Evolutionary conservation across 2,113 vertebrate genomes (phyloP), one percentile per base, ranked within the genome.

Genomic region (Trichechus manatus): DNA sequence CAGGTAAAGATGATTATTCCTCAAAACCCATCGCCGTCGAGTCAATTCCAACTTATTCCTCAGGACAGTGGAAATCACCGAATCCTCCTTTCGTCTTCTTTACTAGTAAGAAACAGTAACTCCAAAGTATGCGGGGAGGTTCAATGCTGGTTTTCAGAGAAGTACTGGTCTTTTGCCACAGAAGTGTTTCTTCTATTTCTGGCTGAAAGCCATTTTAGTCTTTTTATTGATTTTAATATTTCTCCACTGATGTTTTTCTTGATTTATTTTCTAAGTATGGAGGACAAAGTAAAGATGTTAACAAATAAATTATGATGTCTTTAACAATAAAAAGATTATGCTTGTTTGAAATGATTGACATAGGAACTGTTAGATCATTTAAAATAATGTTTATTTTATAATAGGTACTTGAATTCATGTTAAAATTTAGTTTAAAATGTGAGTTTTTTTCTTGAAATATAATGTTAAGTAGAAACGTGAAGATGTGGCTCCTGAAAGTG

Each of bases 241-340:
- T 96, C 25, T 89, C n/a, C 15, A 83, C 79, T 22, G 96, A 15
- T 74, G 50, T 85, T 72, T 25, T 56, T 80, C 5, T 47, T 91
- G 59, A 42, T 91, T 87, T 36, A n/a, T 42, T 95, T 94, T 92
- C 72, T 85, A 36, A 89, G 29, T 86, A 23, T 95, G 23, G 92
- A 89, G 63, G 61, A 31, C 86, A 93, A 94, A 72, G n/a, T 93
- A 56, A 94, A 97, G 92, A 36, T 87, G 72, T n/a, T 31, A 95
- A 59, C 61, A 63, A 81, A 77, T 79, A 92, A 77, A n/a, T 84
- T 91, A 20, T 50, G 11, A 92, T 80, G 80, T 94, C 20, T 94
- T 96, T 47, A 72, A 87, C 19, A 13, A 2, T 63, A 81, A 75
- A 56, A 68, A 36, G 47, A 87, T 94, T 95, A 53, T 66, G 8